Percentiles rank a stretch among this genome's conserved stretches.
These are phyloP conservation scores for Barypeithes pellucidus DNA, from an alignment of 2,888 invertebrate species.

Conservation along the genomic window DNA sequence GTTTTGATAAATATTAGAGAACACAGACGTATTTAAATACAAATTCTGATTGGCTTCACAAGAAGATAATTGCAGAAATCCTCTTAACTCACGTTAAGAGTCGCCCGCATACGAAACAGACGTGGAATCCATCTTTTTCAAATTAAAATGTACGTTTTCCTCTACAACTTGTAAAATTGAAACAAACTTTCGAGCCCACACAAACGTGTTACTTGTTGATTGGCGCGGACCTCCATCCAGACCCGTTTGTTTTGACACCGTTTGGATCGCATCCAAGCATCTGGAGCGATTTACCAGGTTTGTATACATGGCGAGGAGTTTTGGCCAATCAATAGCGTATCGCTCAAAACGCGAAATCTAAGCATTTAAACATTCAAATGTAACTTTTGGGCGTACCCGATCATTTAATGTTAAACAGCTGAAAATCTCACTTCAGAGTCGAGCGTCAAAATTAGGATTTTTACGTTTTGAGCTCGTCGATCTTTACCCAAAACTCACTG, in stretches of 20 bases:
- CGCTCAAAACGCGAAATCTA: not conserved
- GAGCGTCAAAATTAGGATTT: no score
- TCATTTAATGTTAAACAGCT: no score
- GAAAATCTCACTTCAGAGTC: no score
- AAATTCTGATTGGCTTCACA: no score
- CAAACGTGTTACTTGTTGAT: conserved; percentile 27
- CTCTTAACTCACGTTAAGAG: no score
- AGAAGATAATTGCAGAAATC: no score
- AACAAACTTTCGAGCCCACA: conserved; percentile 1
- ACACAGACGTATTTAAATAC: no score
- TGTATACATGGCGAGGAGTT: conserved; percentile 1
- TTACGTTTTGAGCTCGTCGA: not conserved
- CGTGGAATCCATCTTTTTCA: not conserved
- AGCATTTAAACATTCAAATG: no score
- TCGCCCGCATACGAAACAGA: no score
- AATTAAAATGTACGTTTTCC: not conserved
- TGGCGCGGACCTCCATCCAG: conserved; percentile 20
- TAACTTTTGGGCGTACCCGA: no score
- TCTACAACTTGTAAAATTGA: not conserved
- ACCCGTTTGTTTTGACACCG: conserved; percentile 57
- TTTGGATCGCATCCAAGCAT: conserved; percentile 58
- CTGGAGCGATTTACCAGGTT: conserved; percentile 44
- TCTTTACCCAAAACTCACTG: not conserved
- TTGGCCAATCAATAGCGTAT: no score
- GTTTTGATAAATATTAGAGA: no score